Conservation (phyloP, 2,888 invertebrate species). For the Luperina testacea region DNA sequence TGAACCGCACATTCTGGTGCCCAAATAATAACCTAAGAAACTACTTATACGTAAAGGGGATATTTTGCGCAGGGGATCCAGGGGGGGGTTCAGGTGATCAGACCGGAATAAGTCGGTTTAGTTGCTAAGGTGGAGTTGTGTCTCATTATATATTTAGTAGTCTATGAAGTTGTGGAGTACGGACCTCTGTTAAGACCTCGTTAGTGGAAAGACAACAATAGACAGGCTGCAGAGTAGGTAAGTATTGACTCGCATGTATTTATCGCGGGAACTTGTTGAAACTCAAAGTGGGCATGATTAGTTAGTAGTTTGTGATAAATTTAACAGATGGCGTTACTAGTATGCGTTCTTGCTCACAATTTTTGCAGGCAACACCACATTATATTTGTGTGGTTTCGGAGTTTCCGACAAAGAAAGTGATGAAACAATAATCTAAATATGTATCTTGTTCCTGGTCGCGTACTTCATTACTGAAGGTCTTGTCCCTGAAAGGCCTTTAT, state of each 20-base stretch:
- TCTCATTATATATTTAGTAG: too few relatives aligned
- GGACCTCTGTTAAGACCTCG: not conserved
- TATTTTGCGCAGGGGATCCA: too few relatives aligned
- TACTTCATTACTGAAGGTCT: not conserved
- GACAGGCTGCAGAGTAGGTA: not conserved
- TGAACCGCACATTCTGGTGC: not conserved
- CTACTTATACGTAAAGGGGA: not conserved
- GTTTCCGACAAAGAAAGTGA: not conserved
- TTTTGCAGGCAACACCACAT: not conserved
- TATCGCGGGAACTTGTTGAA: conserved; percentile 21
- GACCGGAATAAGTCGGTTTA: too few relatives aligned
- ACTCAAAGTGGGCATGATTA: not conserved
- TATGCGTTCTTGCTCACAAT: not conserved
- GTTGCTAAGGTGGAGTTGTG: too few relatives aligned
- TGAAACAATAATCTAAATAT: not conserved
- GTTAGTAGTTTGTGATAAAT: not conserved
- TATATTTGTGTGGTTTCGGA: not conserved
- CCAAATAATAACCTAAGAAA: not conserved
- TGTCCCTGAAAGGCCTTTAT: not conserved
- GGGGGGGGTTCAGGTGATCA: too few relatives aligned
- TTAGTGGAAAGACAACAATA: not conserved
- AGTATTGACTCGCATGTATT: not conserved
- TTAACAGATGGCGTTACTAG: conserved; percentile 29
- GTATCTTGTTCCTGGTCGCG: not conserved
- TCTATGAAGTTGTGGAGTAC: not conserved